Conservation (phyloP, 2,797 vertebrate species). For the Garrulus glandarius region DNA sequence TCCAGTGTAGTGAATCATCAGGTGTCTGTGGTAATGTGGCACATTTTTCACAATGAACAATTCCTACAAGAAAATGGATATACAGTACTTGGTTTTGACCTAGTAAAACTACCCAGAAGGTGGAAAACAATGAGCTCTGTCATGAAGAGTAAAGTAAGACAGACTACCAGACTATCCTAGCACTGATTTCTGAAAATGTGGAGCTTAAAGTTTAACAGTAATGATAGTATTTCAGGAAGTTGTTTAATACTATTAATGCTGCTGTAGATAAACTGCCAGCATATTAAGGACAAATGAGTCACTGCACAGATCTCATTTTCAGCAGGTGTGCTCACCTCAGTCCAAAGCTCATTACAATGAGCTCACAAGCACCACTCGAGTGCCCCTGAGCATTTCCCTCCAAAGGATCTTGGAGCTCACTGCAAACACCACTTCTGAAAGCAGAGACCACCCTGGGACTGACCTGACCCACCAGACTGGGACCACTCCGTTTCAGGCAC, state of each 20-base stretch:
- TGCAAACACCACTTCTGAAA: neutral
- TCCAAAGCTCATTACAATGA: neutral
- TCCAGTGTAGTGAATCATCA: neutral
- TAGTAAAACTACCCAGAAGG: neutral
- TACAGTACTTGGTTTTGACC: neutral
- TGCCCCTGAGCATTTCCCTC: neutral
- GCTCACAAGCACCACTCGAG: neutral
- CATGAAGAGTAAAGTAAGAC: neutral
- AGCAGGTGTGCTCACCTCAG: neutral
- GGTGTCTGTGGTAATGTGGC: neutral
- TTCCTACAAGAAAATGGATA: neutral
- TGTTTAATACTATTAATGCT: neutral
- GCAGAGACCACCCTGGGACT: neutral
- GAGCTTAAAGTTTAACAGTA: neutral
- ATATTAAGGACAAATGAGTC: neutral
- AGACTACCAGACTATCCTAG: neutral
- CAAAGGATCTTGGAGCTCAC: neutral
- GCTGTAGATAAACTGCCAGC: accelerated
- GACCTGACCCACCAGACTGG: neutral
- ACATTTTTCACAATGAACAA: neutral
- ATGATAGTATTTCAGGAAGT: neutral
- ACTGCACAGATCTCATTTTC: neutral
- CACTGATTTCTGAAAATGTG: neutral
- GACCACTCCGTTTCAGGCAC: neutral
- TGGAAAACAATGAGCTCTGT: neutral